Evolutionary conservation across 2,797 vertebrate species (phyloP).

Genomic region (Mormyrus hasselquistii): DNA sequence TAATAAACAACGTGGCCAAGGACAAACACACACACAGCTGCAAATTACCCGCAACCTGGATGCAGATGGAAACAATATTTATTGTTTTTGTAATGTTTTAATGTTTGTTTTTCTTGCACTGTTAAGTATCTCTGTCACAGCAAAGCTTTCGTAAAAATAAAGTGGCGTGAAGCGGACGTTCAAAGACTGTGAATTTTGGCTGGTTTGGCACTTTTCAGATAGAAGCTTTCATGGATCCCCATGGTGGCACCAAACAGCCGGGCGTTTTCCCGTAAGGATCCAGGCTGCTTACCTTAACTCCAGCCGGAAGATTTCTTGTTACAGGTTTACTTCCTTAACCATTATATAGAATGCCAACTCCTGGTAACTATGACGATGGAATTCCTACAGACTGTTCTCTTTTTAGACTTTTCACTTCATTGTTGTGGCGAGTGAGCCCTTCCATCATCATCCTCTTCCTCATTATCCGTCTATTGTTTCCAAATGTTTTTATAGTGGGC

Average conservation of each 20-base stretch:
- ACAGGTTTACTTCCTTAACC: background rate
- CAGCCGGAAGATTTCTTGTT: background rate
- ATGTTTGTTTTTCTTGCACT: constrained; percentile 50
- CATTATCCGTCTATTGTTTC: background rate
- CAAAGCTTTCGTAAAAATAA: constrained; percentile 30
- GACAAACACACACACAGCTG: constrained; percentile 22
- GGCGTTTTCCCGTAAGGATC: background rate
- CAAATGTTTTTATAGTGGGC: background rate
- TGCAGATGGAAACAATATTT: background rate
- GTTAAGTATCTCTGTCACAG: constrained; percentile 57
- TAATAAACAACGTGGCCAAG: background rate
- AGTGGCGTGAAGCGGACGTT: background rate
- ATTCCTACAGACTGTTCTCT: background rate
- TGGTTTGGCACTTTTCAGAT: background rate
- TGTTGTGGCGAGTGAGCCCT: background rate
- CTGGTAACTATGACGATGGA: background rate
- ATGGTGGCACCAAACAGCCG: background rate
- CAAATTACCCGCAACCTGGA: background rate
- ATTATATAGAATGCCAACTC: background rate
- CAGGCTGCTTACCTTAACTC: background rate
- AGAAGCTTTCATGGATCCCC: background rate
- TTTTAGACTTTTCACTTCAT: background rate
- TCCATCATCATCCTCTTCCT: background rate
- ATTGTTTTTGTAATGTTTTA: constrained; percentile 49
- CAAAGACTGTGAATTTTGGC: background rate